Base-by-base conservation (phyloP, 2,797 vertebrate species). In the Bufotes viridis region DNA sequence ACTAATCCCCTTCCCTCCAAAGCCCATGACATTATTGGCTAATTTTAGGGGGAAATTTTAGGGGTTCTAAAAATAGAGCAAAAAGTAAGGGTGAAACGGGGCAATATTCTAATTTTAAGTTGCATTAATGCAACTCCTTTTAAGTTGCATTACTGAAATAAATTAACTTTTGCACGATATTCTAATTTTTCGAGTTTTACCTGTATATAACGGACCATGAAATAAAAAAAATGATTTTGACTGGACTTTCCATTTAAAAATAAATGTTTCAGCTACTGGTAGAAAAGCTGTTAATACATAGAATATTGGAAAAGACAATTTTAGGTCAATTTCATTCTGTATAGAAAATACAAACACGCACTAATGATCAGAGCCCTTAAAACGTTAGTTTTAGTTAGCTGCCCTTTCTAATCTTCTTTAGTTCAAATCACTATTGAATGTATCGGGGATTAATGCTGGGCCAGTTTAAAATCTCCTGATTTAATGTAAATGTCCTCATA, bases 401-500 rank as follows among this genome's bases (percentile, higher is more conserved):
- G 9, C 17, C 15, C 60, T 51, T 75, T 75, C 17, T 18, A 29
- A 58, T 79, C 49, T 34, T 17, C 26, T 78, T 26, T 24, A 34
- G 1, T 57, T 53, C 1, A 26, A 58, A 78, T 29, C 24, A 18
- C n/a, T 58, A 20, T 60, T 79, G 24, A 29, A 60, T 80, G 29
- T 22, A 42, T 60, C 3, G 78, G 57, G 55, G 17, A 63, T 80
- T 34, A 61, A 34, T 58, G 42, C 61, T 80, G 61, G 78, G 78
- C 17, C 11, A 42, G 10, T 80, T 42, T 61, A 34, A 80, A 61
- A 34, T 61, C 10, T 24, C 22, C 74, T 20, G 29, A 42, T 80
- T 61, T 80, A 80, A 60, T 80, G 18, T 34, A 75, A 58, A 61
- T 42, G 20, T 60, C 75, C 20, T 13, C 78, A 80, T 69, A 72